Conservation (phyloP, 1,140 invertebrate genomes). For the Conus betulinus region DNA sequence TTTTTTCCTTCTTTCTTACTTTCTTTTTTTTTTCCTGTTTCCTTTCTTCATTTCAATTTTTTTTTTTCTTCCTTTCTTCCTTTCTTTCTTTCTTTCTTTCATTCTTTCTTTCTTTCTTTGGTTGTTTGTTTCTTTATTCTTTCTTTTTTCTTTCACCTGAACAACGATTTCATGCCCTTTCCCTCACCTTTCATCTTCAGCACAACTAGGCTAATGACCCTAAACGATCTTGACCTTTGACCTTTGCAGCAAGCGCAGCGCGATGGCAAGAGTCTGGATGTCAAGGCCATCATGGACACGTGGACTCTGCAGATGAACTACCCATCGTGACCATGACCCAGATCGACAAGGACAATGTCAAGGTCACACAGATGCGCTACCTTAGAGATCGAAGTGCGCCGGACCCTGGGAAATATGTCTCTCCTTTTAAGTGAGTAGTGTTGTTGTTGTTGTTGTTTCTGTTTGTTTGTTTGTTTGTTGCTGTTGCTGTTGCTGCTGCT, state of each 20-base stretch:
- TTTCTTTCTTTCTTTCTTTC: not conserved
- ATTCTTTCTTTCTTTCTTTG: not conserved
- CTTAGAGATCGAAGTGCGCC: constrained; percentile 53
- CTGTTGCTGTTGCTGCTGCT: too few relatives aligned
- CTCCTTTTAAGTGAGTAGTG: constrained; percentile 45
- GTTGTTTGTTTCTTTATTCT: not conserved
- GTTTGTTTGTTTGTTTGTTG: too few relatives aligned
- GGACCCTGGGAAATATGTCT: constrained; percentile 57
- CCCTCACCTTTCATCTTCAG: not conserved
- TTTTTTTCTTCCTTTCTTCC: not conserved
- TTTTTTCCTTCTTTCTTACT: too few relatives aligned
- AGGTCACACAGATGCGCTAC: constrained; percentile 58
- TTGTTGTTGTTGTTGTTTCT: not conserved
- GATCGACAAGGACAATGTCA: constrained; percentile 18
- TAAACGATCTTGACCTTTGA: not conserved
- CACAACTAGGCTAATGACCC: too few relatives aligned
- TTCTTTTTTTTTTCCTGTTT: not conserved
- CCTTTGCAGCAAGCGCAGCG: constrained; percentile 50
- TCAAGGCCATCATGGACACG: constrained; percentile 88
- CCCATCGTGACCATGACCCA: constrained; percentile 84
- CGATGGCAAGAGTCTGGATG: constrained; percentile 49
- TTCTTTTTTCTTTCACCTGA: not conserved
- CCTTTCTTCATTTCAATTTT: not conserved
- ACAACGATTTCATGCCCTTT: not conserved
- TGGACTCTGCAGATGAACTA: constrained; percentile 94